phyloP scores from a whole-genome alignment of 1,140 invertebrate genomes.

The Coboldia fuscipes region DNA sequence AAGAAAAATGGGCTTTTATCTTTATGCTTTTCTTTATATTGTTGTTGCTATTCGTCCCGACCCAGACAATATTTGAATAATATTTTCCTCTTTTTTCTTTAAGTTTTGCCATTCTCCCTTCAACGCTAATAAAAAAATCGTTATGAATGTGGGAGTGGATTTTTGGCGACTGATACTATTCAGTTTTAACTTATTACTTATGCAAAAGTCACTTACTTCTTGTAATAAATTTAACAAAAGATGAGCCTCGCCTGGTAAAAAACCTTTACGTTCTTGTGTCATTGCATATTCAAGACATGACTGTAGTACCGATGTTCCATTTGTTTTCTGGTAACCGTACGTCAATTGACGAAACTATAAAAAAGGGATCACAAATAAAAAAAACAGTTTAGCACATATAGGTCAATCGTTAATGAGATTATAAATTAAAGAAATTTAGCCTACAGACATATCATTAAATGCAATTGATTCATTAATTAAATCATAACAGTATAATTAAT shows the following conservation, averaged over 20 bases:
- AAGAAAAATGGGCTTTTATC: no score
- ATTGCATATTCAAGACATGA: conserved; percentile 18
- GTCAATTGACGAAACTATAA: conserved; percentile 34
- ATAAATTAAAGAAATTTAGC: neutral
- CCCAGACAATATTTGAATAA: no score
- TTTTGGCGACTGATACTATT: no score
- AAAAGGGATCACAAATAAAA: neutral
- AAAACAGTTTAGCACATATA: neutral
- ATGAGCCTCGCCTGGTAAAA: conserved; percentile 18
- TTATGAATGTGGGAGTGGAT: no score
- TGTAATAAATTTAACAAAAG: conserved; percentile 20
- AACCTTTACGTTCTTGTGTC: conserved; percentile 12
- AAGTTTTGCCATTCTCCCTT: no score
- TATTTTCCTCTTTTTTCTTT: no score
- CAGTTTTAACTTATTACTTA: no score
- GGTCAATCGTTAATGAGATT: neutral
- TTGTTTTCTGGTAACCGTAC: conserved; percentile 39
- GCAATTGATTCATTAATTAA: neutral
- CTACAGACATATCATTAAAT: neutral
- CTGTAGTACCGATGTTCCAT: conserved; percentile 24
- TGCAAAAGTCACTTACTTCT: conserved; percentile 16
- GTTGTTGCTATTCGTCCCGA: no score
- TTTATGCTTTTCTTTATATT: no score
- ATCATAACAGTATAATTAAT: neutral
- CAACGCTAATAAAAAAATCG: no score